Base-by-base conservation (phyloP, 2,888 invertebrate species). In the Galerucella nymphaeae region DNA sequence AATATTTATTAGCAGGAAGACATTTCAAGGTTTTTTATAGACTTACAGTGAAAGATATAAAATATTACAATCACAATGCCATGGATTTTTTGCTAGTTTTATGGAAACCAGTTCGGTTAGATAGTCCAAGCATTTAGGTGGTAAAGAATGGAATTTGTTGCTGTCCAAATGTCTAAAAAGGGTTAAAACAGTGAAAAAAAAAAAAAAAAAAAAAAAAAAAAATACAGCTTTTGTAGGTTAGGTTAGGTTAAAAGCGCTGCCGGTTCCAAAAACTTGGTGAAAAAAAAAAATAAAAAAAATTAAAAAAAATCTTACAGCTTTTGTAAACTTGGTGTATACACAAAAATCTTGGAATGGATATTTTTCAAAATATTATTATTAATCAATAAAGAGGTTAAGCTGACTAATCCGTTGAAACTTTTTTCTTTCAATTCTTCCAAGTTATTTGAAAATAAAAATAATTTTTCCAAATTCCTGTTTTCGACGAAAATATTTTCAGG, bases 41-140 rank as follows among this genome's bases (percentile, higher is more conserved):
- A 88, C 90, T 89, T 87, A 94, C 91, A 89, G 89, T 3, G 93
- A 91, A 74, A 94, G 89, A 83, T 94, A 94, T 1, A 92, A 87
- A 45, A 92, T 90, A 78, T 91, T 90, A 82, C 94, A 94, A 83
- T 94, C 93, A 80, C 94, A 94, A 81, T 93, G 92, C 94, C 94
- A 94, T 0, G 93, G 93, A 84, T 94, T 94, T 79, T 92, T 91
- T 1, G 92, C 91, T 45, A 94, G 85, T 81, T 93, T 93, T 11
- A 94, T 89, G 63, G 92, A 90, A 8, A 90, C 88, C 64, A 94
- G 86, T 75, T 90, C 89, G 0, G 89, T 88, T 79, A 92, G 88
- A 68, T 88, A 88, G 82, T 93, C 93, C 73, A 94, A 85, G 3
- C 91, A 89, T 74, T 92, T 90, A 0, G 91, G 89, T 2, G 93